Percentiles rank a stretch among this genome's conserved stretches.
These are phyloP conservation scores for Loris lydekkerianus DNA, from an alignment of 2,797 vertebrate species.

Conservation along the genomic window DNA sequence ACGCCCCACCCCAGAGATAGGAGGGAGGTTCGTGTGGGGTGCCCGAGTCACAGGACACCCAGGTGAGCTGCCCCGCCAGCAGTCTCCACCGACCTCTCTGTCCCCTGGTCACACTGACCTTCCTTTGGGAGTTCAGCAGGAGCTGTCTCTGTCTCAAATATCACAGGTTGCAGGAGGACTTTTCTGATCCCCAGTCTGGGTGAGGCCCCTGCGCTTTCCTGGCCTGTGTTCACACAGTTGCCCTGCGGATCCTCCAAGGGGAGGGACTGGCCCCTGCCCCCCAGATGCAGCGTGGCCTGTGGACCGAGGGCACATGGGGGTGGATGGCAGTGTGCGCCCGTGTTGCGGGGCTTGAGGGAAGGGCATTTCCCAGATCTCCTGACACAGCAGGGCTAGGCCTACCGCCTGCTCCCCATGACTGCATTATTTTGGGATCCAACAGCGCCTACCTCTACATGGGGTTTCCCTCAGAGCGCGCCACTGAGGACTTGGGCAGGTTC, in stretches of 20 bases:
- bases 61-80: not conserved
- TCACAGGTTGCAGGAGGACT: not conserved
- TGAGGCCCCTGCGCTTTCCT: no score
- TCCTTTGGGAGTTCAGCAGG: no score
- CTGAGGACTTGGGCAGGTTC: slow-evolving; percentile 92
- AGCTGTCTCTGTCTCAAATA: not conserved
- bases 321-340: not conserved
- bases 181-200: not conserved
- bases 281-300: no score
- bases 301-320: no score
- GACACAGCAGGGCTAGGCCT: not conserved
- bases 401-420: slow-evolving; percentile 88
- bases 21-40: not conserved
- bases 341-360: not conserved
- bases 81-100: not conserved
- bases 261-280: not conserved
- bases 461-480: slow-evolving; percentile 91
- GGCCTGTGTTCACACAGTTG: no score
- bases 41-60: not conserved
- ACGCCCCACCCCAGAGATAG: rapidly evolving
- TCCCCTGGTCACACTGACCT: not conserved
- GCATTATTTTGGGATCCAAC: slow-evolving; percentile 93
- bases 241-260: not conserved
- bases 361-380: not conserved
- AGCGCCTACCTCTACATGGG: slow-evolving; percentile 93